These are phyloP conservation scores for Pelagia noctiluca DNA, from an alignment of 30 jellyfish, hydroid and myxozoan genomes.

Conservation along the genomic window DNA sequence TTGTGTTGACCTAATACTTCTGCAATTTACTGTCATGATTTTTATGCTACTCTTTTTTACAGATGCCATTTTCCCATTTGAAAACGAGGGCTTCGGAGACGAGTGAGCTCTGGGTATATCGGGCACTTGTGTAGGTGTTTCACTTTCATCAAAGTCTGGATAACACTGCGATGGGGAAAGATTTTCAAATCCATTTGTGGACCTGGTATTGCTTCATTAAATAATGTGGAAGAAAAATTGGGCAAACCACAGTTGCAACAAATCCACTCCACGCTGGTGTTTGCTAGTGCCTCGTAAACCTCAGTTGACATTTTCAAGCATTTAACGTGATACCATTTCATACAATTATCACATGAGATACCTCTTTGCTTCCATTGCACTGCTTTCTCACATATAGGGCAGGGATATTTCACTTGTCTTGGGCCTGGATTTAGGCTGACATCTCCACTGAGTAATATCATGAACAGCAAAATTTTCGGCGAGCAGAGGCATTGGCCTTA, in stretches of 20 bases:
- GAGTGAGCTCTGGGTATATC: conserved; percentile 9
- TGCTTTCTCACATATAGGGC: conserved; percentile 12
- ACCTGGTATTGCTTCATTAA: conserved; percentile 9
- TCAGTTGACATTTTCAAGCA: conserved; percentile 33
- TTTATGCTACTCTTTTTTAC: conserved; percentile 1
- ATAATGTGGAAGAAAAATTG: conserved; percentile 25
- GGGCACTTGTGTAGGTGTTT: conserved; percentile 13
- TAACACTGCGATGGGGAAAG: conserved; percentile 9
- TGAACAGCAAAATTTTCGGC: conserved; percentile 25
- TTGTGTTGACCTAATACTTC: no score
- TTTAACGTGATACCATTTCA: conserved; percentile 27
- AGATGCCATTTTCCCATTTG: neutral
- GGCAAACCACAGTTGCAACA: conserved; percentile 43
- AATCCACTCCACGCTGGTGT: conserved; percentile 11
- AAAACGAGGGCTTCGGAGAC: conserved; percentile 4
- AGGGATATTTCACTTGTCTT: conserved; percentile 37
- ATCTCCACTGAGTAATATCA: conserved; percentile 42
- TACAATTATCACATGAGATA: conserved; percentile 35
- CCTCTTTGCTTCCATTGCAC: conserved; percentile 22
- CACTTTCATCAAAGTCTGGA: conserved; percentile 23
- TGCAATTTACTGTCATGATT: neutral
- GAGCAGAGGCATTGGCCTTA: conserved; percentile 17
- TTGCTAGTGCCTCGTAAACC: conserved; percentile 43
- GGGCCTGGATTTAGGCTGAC: conserved; percentile 39
- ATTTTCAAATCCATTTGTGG: conserved; percentile 10